Evolutionary conservation across 2,113 vertebrate genomes (phyloP).

Genomic region (Odontophorus gujanensis): DNA sequence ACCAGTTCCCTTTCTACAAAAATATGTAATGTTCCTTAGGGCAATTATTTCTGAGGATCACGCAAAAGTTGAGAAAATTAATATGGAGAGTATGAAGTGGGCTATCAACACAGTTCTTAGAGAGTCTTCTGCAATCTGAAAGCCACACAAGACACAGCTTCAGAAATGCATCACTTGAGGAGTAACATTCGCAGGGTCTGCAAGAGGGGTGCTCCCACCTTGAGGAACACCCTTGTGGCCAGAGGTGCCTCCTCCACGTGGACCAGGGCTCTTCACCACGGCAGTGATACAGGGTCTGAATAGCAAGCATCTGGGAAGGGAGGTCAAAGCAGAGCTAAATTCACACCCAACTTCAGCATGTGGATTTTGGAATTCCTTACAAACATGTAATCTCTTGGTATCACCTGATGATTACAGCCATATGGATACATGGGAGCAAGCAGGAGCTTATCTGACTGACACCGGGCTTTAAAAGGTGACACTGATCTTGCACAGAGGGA

Average conservation of each 20-base stretch:
- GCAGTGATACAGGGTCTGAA: conserved; percentile 8
- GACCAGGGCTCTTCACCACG: neutral
- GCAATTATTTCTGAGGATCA: neutral
- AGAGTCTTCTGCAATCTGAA: neutral
- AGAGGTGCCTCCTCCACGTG: neutral
- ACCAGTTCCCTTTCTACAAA: neutral
- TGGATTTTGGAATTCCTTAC: conserved; percentile 38
- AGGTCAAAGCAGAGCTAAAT: conserved; percentile 45
- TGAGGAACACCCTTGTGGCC: rapidly evolving
- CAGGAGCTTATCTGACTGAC: neutral
- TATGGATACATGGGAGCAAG: conserved; percentile 7
- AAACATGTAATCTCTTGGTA: conserved; percentile 22
- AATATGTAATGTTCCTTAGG: neutral
- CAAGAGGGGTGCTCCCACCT: neutral
- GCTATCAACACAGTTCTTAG: neutral
- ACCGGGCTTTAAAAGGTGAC: conserved; percentile 28
- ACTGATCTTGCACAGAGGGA: conserved; percentile 44
- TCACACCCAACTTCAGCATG: conserved; percentile 38
- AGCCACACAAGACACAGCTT: neutral
- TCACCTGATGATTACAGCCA: conserved; percentile 38
- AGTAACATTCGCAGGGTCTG: neutral
- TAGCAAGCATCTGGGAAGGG: conserved; percentile 1
- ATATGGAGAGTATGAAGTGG: neutral
- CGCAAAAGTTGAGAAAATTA: neutral
- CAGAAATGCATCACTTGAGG: neutral